These are phyloP conservation scores for Hoplias malabaricus DNA, from an alignment of 2,113 vertebrate species.

Conservation along the genomic window DNA sequence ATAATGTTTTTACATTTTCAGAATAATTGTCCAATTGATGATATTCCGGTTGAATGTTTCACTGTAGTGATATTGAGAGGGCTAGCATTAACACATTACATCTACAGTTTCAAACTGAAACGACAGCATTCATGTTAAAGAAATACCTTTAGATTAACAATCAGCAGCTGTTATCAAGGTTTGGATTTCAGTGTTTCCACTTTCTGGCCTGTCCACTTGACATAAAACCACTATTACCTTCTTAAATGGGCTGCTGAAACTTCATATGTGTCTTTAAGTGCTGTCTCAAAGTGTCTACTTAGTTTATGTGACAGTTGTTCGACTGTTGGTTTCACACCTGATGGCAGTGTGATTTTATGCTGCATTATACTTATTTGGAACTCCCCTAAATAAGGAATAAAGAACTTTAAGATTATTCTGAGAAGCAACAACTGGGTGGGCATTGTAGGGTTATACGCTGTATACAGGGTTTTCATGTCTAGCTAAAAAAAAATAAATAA, in stretches of 20 bases:
- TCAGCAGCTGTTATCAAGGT: slow-evolving; percentile 41
- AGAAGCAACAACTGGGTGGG: background rate
- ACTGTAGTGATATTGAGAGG: slow-evolving; percentile 17
- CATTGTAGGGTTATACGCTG: background rate
- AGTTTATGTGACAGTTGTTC: slow-evolving; percentile 5
- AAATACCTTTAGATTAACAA: slow-evolving; percentile 38
- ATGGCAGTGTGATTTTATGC: background rate
- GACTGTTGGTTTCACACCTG: background rate
- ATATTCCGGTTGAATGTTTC: slow-evolving; percentile 13
- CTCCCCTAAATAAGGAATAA: background rate
- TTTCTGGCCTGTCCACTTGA: slow-evolving; percentile 1
- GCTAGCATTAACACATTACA: background rate
- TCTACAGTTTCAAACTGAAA: slow-evolving; percentile 28
- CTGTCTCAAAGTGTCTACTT: background rate
- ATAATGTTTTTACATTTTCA: background rate
- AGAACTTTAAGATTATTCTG: background rate
- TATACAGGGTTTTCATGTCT: background rate
- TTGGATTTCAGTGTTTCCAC: slow-evolving; percentile 33
- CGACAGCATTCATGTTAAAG: slow-evolving; percentile 12
- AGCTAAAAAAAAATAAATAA: too few relatives aligned
- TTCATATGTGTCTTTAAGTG: background rate
- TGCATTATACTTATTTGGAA: background rate
- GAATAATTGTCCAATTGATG: background rate
- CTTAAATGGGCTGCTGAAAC: slow-evolving; percentile 7
- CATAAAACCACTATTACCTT: slow-evolving; percentile 20